phyloP scores from a whole-genome alignment of 2,888 invertebrate genomes.

The Pollenia labialis region DNA sequence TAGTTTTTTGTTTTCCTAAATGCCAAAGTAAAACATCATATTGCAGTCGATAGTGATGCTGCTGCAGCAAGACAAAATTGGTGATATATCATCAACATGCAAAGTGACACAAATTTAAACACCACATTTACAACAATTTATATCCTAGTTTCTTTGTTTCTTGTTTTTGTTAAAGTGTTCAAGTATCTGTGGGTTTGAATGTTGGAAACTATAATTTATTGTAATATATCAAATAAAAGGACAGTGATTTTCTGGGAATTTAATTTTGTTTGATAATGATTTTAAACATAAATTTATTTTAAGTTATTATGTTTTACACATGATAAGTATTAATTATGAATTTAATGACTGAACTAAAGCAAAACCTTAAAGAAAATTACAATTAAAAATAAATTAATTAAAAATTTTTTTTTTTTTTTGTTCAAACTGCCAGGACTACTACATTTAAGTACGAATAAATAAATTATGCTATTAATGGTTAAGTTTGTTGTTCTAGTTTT shows the following conservation, averaged over 20 bases:
- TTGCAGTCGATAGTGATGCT: background rate
- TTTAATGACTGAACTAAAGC: too few species aligned
- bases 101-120: slow-evolving; percentile 69
- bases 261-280: background rate
- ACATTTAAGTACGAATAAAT: too few species aligned
- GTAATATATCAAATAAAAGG: slow-evolving; percentile 14
- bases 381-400: too few species aligned
- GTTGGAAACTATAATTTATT: slow-evolving; percentile 50
- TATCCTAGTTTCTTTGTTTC: slow-evolving; percentile 8
- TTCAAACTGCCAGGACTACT: too few species aligned
- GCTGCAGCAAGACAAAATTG: slow-evolving; percentile 19
- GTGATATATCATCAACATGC: slow-evolving; percentile 67
- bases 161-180: background rate
- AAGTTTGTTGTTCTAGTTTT: too few species aligned
- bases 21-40: slow-evolving; percentile 1
- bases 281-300: background rate
- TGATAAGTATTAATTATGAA: too few species aligned
- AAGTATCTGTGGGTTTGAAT: slow-evolving; percentile 17
- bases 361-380: too few species aligned
- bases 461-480: too few species aligned
- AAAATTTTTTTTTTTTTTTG: too few species aligned
- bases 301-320: background rate
- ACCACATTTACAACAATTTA: slow-evolving; percentile 64
- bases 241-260: slow-evolving; percentile 36
- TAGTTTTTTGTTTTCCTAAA: background rate